Conservation (phyloP, 2,888 invertebrate species). For the Aplocera efformata region DNA sequence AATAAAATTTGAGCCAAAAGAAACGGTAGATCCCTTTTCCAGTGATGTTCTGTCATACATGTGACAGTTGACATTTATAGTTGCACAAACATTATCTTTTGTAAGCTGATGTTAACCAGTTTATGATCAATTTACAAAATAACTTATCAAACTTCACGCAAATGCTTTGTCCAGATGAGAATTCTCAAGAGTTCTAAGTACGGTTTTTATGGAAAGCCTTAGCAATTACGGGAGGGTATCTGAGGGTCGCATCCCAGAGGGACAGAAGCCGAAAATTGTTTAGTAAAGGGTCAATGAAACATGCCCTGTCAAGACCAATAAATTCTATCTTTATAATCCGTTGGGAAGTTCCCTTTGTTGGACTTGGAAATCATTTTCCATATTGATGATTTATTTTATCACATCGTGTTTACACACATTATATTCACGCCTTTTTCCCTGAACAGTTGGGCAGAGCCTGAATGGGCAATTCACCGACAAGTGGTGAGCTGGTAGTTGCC, state of each 20-base stretch:
- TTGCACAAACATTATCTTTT: too few species aligned
- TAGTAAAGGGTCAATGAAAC: slow-evolving; percentile 19
- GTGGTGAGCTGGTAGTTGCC: too few species aligned
- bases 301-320: slow-evolving; percentile 20
- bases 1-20: too few species aligned
- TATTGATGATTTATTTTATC: neutral
- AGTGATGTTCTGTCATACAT: too few species aligned
- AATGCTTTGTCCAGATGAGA: slow-evolving; percentile 22
- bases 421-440: too few species aligned
- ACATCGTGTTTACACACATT: neutral
- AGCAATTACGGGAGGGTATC: slow-evolving; percentile 22
- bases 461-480: too few species aligned
- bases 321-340: slow-evolving; percentile 22
- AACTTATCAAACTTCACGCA: slow-evolving; percentile 1
- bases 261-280: slow-evolving; percentile 19
- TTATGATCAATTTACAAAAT: too few species aligned
- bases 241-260: slow-evolving; percentile 21
- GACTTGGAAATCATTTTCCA: too few species aligned
- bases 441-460: too few species aligned
- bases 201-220: slow-evolving; percentile 25
- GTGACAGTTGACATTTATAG: too few species aligned
- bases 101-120: too few species aligned
- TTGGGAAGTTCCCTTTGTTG: slow-evolving; percentile 1
- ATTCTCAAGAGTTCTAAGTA: slow-evolving; percentile 21
- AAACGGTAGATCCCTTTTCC: too few species aligned